Percentiles rank a stretch among this genome's conserved stretches.
Conservation (phyloP, 2,113 vertebrate species). For the Emberiza fucata region DNA sequence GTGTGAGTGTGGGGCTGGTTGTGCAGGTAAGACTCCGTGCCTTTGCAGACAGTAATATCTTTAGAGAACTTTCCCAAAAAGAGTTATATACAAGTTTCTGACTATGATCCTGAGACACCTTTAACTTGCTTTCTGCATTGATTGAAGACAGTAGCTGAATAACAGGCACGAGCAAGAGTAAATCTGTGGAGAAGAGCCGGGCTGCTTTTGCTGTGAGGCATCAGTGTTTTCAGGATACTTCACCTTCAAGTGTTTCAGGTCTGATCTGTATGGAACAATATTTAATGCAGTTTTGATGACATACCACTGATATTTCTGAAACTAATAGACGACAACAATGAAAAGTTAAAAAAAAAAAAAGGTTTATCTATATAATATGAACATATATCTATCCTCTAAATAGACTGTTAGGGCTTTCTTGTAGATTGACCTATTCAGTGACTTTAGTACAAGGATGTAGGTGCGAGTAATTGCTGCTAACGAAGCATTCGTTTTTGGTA, state of each 20-base stretch:
- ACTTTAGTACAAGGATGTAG: neutral
- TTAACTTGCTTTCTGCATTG: neutral
- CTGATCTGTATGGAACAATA: neutral
- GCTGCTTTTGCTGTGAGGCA: neutral
- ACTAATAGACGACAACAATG: neutral
- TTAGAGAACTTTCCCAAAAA: neutral
- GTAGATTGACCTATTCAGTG: neutral
- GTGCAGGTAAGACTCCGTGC: neutral
- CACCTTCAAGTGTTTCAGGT: neutral
- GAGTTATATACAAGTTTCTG: neutral
- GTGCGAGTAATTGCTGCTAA: neutral
- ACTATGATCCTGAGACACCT: neutral
- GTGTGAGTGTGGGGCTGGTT: fast-evolving
- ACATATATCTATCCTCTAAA: neutral
- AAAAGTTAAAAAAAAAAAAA: neutral
- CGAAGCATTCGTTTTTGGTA: neutral
- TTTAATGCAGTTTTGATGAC: neutral
- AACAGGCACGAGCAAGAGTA: neutral
- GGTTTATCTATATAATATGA: neutral
- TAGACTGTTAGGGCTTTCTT: neutral
- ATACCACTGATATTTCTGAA: neutral
- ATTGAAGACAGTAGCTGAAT: neutral
- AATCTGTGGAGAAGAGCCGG: neutral
- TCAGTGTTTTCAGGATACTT: neutral
- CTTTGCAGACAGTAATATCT: neutral